phyloP scores from a whole-genome alignment of 1,140 invertebrate genomes.

The Daktulosphaira vitifoliae region DNA sequence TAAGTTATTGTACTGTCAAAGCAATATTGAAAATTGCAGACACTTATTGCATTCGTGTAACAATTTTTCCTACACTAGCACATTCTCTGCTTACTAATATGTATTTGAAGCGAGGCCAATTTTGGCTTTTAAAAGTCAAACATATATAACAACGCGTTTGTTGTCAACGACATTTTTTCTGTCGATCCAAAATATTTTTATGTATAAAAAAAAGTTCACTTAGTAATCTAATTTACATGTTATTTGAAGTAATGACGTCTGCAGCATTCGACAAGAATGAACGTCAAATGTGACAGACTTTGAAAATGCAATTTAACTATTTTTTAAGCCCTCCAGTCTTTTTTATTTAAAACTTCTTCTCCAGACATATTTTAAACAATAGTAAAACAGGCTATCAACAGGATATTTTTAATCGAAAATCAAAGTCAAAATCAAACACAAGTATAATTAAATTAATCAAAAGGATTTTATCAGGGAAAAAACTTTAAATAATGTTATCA shows the following conservation, averaged over 20 bases:
- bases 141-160: slow-evolving; percentile 13
- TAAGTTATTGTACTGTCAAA: too few relatives aligned
- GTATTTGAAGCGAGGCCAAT: not conserved
- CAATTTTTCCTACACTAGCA: not conserved
- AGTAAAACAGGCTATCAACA: too few relatives aligned
- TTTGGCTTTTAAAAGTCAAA: slow-evolving; percentile 4
- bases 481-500: too few relatives aligned
- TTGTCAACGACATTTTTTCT: slow-evolving; percentile 12
- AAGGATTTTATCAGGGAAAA: too few relatives aligned
- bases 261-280: slow-evolving; percentile 6
- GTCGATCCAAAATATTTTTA: not conserved
- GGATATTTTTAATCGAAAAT: too few relatives aligned
- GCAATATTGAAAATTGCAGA: slow-evolving; percentile 12
- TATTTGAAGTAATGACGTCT: slow-evolving; percentile 33
- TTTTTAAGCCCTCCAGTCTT: too few relatives aligned
- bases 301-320: slow-evolving; percentile 28
- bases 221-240: slow-evolving; percentile 32
- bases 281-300: slow-evolving; percentile 14
- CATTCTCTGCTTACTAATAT: not conserved
- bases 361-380: too few relatives aligned
- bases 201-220: not conserved
- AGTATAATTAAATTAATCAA: too few relatives aligned
- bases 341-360: too few relatives aligned
- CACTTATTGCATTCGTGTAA: slow-evolving; percentile 20
- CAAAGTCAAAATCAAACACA: too few relatives aligned